Base-by-base conservation (phyloP, 1,140 invertebrate species). In the Aleiodes sp. region DNA sequence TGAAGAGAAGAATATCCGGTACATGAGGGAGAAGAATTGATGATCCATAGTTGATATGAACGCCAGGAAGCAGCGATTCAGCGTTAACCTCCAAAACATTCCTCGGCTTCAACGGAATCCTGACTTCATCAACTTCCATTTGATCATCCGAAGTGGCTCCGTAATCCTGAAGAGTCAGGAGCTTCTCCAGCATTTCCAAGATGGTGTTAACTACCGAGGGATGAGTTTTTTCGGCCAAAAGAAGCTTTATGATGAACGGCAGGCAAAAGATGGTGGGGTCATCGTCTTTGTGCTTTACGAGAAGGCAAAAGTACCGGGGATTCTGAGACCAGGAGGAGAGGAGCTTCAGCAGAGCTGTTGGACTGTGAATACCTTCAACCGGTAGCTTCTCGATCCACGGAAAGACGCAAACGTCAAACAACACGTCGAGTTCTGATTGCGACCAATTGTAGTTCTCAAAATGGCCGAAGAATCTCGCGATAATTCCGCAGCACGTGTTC, bases 351-450 rank as follows among this genome's bases (percentile, higher is more conserved):
- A 97, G 82, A 1, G 92, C 88, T 2, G 95, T 96, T 1, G 95
- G 94, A 76, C 90, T 92, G 74, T 95, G 91, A 61, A 96, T 90
- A 28, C 94, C 92, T 79, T 98, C 95, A 61, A 90, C 84, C 0
- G 92, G 90, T 0, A 98, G 80, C 77, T 91, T 92, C n/a, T 88
- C 84, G 56, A 96, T 82, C 77, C 92, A 89, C 0, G 95, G 95
- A 90, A 94, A 97, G 14, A 98, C 88, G 56, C 92, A 90, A 0
- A 92, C 89, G 52, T 92, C 84, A 79, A 93, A 96, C 9, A 97
- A 74, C 0, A 92, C 90, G 76, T 93, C 89, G 2, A 97, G 84
- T 82, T 97, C 93, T 4, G 87, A 78, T 24, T 81, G 75, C 4
- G 84, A 87, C 92, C 94, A 98, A 10, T 85, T 76, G 79, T 95